Evolutionary conservation across 2,113 vertebrate genomes (phyloP), one percentile per base, ranked within the genome.

Genomic region (Madoqua kirkii): DNA sequence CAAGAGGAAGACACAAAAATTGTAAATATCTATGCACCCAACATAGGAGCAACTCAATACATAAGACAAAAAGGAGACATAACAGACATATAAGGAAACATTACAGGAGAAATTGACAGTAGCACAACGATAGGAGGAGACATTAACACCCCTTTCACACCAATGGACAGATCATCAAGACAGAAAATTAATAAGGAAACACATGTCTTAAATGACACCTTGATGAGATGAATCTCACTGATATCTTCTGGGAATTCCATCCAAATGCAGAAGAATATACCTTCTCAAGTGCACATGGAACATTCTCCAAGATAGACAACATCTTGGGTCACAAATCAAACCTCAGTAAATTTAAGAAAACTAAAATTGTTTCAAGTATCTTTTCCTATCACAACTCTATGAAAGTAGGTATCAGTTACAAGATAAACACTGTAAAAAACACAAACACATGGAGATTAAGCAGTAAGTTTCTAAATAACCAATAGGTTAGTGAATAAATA

Each of bases 321-420:
- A 67, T 67, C 62, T 67, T 67, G 33, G 62, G 16, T 67, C 62
- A 67, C 62, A 67, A 19, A 67, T 67, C 33, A 67, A 17, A n/a
- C 33, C 7, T 67, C 33, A 67, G 33, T 19, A 67, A n/a, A n/a
- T n/a, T 67, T 67, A n/a, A n/a, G 16, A 67, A 67, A 67, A n/a
- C 0, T n/a, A 33, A 67, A 67, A n/a, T n/a, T n/a, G 15, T 67
- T 17, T 67, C 62, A 67, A n/a, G 16, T 8, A 19, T n/a, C 33
- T n/a, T 67, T n/a, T 67, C 33, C 0, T 2, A 67, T 19, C 62
- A 67, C 33, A 67, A 10, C 0, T 0, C 33, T n/a, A 19, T 9
- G 62, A 9, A 33, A n/a, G 15, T n/a, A n/a, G 33, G 19, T 64
- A 64, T n/a, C 33, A n/a, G n/a, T n/a, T n/a, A n/a, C 62, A 64